These are phyloP conservation scores for Dasyprocta punctata DNA, from an alignment of 2,113 vertebrate genomes.

Conservation along the genomic window DNA sequence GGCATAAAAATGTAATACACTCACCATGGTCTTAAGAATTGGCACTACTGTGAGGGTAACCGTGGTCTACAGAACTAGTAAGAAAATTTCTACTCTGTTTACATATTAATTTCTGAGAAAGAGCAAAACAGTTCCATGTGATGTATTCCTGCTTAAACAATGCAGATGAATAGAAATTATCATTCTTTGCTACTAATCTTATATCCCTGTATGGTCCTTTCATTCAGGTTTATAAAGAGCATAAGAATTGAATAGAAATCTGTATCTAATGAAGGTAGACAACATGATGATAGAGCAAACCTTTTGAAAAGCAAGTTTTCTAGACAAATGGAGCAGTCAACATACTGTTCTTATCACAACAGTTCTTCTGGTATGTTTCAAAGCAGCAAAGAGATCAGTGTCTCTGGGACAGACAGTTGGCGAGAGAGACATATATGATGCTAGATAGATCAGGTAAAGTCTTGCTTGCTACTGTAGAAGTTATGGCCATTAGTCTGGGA, in stretches of 20 bases:
- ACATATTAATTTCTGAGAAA: background rate
- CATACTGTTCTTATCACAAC: fast-evolving
- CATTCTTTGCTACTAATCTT: background rate
- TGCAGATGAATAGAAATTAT: background rate
- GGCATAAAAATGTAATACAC: background rate
- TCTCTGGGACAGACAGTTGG: background rate
- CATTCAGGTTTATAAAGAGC: background rate
- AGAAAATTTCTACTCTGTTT: background rate
- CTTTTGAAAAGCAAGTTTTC: background rate
- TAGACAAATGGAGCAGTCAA: background rate
- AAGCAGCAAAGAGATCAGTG: background rate
- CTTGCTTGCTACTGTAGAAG: background rate
- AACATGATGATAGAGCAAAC: background rate
- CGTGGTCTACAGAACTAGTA: background rate
- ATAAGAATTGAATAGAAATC: background rate
- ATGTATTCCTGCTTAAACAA: background rate
- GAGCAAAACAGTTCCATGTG: background rate
- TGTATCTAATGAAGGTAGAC: background rate
- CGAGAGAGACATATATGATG: background rate
- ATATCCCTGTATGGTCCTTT: background rate
- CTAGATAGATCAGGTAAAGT: background rate
- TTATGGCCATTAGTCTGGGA: background rate
- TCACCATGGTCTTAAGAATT: background rate
- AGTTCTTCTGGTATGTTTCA: background rate
- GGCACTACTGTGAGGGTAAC: background rate